Evolutionary conservation across 2,888 invertebrate genomes (phyloP).

Genomic region (Cotesia congregata): DNA sequence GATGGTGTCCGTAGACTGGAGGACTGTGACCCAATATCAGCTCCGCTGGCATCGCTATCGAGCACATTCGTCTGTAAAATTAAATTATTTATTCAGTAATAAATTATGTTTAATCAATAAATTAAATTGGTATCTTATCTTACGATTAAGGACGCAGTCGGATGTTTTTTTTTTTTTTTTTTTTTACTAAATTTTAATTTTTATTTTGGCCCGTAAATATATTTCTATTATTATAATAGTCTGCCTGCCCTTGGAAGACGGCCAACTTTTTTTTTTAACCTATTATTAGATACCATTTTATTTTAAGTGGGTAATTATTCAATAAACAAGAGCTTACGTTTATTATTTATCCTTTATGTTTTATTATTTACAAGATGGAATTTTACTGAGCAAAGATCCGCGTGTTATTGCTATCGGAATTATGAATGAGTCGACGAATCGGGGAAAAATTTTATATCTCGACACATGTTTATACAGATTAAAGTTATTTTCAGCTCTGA

Average conservation of each 20-base stretch:
- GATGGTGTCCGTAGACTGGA: conserved; percentile 61
- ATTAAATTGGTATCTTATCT: neutral
- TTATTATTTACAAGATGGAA: neutral
- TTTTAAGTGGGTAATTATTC: neutral
- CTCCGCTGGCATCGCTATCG: conserved; percentile 68
- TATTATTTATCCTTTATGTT: neutral
- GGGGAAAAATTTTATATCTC: neutral
- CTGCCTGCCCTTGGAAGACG: no score
- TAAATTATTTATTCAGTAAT: conserved; percentile 22
- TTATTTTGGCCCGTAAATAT: no score
- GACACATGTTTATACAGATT: neutral
- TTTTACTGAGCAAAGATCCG: neutral
- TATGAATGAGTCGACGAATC: neutral
- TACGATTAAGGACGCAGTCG: no score
- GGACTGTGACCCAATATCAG: conserved; percentile 66
- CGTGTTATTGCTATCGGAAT: neutral
- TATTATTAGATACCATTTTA: neutral
- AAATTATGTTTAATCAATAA: neutral
- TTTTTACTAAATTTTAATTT: no score
- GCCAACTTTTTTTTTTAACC: no score
- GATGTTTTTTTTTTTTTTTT: no score
- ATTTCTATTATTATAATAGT: no score
- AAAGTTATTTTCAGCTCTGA: neutral
- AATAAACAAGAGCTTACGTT: neutral
- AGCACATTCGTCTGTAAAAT: conserved; percentile 66